phyloP scores from a whole-genome alignment of 2,797 vertebrate species.

The Percopsis omiscomaycus region DNA sequence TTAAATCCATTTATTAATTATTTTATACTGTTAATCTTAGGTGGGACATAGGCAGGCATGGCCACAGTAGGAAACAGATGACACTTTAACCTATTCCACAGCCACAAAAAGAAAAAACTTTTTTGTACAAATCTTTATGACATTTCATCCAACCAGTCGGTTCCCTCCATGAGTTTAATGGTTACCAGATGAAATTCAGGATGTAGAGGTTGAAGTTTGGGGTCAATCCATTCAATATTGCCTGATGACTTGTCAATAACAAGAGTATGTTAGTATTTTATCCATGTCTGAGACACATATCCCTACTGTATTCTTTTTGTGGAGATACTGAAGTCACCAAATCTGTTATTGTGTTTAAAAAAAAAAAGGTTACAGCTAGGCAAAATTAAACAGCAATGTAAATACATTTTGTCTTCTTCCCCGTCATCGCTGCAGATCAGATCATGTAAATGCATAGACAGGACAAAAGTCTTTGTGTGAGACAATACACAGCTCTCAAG shows the following conservation, averaged over 20 bases:
- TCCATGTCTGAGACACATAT: not conserved
- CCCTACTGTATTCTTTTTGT: not conserved
- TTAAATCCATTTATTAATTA: constrained; percentile 22
- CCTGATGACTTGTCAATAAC: too few species aligned
- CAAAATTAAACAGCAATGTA: not conserved
- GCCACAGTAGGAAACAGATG: not conserved
- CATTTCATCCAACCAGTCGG: not conserved
- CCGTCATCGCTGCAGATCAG: not conserved
- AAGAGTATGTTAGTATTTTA: not conserved
- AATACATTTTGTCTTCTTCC: not conserved
- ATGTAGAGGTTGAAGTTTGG: not conserved
- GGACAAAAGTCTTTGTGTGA: constrained; percentile 14
- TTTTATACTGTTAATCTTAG: constrained; percentile 30
- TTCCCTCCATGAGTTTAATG: not conserved
- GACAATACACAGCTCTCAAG: constrained; percentile 7
- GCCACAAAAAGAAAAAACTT: constrained; percentile 1
- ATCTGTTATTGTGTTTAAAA: not conserved
- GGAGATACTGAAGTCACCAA: not conserved
- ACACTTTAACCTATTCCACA: constrained; percentile 12
- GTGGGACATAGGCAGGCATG: constrained; percentile 13
- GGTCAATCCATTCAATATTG: not conserved
- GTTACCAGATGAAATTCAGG: constrained; percentile 24
- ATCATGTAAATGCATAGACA: constrained; percentile 24
- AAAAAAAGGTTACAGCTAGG: too few species aligned
- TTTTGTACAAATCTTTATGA: not conserved